Percentiles rank a stretch among this genome's conserved stretches.
Conservation (phyloP, 2,888 invertebrate genomes). For the Leptinotarsa rubiginosa region DNA sequence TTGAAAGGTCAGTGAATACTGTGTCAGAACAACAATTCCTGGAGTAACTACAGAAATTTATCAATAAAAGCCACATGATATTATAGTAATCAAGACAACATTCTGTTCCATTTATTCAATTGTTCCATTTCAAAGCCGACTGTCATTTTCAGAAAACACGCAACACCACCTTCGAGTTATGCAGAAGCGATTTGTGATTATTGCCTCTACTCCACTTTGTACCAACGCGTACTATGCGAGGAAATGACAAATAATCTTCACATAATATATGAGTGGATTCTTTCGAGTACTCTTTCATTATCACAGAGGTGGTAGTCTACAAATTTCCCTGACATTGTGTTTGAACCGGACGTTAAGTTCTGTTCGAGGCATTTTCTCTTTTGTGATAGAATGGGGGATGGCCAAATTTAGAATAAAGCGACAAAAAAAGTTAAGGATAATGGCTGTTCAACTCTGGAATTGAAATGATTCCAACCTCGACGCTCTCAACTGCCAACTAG, state of each 20-base stretch:
- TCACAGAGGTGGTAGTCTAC: background rate
- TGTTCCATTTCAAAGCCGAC: constrained; percentile 28
- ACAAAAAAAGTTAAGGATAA: too few species aligned
- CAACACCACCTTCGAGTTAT: constrained; percentile 26
- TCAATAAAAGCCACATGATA: background rate
- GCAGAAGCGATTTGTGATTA: constrained; percentile 29
- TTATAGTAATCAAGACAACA: background rate
- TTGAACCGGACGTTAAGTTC: too few species aligned
- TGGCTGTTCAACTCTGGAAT: too few species aligned
- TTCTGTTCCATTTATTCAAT: constrained; percentile 26
- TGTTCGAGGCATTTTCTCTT: too few species aligned
- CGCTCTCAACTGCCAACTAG: too few species aligned
- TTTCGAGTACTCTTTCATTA: background rate
- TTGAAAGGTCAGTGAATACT: background rate
- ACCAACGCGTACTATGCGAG: constrained; percentile 12
- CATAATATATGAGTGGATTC: constrained; percentile 5
- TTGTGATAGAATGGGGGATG: too few species aligned
- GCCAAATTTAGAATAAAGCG: too few species aligned
- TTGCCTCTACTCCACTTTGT: constrained; percentile 10
- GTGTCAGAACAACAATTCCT: background rate
- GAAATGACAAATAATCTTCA: background rate
- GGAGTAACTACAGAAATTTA: background rate
- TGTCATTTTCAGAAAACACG: constrained; percentile 30
- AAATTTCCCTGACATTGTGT: too few species aligned
- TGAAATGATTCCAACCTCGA: too few species aligned